Evolutionary conservation across 2,797 vertebrate genomes (phyloP).

Genomic region (Nyctibius grandis): DNA sequence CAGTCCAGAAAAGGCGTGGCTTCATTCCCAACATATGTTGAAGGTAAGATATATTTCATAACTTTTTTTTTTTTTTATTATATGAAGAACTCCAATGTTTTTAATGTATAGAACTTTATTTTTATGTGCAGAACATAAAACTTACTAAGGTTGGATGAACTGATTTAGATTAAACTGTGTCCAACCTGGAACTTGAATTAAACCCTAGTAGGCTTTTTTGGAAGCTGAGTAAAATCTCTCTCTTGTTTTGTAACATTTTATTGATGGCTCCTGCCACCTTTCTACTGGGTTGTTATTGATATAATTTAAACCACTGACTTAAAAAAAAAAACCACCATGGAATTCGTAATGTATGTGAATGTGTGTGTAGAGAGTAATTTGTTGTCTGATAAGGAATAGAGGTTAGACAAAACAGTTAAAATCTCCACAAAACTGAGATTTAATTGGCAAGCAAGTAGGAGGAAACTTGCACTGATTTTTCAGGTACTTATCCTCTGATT

Average conservation of each 20-base stretch:
- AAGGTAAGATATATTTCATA: conserved; percentile 80
- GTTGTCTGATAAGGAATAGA: neutral
- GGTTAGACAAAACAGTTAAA: neutral
- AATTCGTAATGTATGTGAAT: neutral
- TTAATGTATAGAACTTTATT: neutral
- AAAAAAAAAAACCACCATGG: neutral
- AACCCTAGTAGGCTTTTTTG: neutral
- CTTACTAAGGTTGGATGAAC: neutral
- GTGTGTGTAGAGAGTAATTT: neutral
- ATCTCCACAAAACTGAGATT: neutral
- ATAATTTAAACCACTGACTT: neutral
- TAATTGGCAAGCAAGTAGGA: neutral
- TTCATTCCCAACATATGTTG: conserved; percentile 90
- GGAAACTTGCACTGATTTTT: neutral
- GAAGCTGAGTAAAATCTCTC: neutral
- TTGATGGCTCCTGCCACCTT: neutral
- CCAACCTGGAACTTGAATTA: neutral
- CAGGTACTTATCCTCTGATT: neutral
- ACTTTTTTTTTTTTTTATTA: neutral
- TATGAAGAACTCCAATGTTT: neutral
- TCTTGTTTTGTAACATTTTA: neutral
- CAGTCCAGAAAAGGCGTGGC: conserved; percentile 89
- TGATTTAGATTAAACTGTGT: neutral
- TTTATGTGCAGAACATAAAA: neutral
- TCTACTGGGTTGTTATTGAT: neutral